Evolutionary conservation across 2,113 vertebrate species (phyloP).

Genomic region (Galbula dea): DNA sequence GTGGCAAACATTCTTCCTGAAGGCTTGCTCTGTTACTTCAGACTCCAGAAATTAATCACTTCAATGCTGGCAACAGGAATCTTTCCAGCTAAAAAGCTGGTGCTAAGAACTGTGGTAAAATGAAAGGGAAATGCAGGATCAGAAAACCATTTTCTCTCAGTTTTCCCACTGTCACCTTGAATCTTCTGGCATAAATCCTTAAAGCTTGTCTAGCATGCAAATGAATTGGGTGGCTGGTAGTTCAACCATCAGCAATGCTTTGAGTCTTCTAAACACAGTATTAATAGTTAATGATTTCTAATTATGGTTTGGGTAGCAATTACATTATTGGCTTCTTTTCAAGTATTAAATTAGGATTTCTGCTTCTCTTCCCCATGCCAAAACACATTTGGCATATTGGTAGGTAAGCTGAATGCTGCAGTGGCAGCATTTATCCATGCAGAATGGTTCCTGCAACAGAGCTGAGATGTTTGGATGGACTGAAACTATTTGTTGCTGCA

Average conservation of each 20-base stretch:
- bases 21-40: background rate
- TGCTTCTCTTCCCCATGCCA: background rate
- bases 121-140: background rate
- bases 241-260: constrained; percentile 24
- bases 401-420: background rate
- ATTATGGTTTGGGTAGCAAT: constrained; percentile 61
- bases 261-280: constrained; percentile 21
- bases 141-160: background rate
- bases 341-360: background rate
- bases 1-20: background rate
- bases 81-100: background rate
- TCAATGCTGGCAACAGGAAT: background rate
- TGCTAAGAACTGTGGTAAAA: background rate
- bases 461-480: background rate
- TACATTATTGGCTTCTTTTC: constrained; percentile 36
- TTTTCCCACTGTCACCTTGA: constrained; percentile 58
- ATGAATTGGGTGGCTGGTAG: constrained; percentile 48
- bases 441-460: background rate
- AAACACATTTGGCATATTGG: background rate
- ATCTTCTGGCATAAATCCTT: constrained; percentile 59
- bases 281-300: constrained; percentile 52
- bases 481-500: background rate
- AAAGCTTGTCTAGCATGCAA: constrained; percentile 34
- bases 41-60: background rate
- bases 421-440: background rate